Conservation (phyloP, 2,113 vertebrate genomes). For the Gavia stellata region DNA sequence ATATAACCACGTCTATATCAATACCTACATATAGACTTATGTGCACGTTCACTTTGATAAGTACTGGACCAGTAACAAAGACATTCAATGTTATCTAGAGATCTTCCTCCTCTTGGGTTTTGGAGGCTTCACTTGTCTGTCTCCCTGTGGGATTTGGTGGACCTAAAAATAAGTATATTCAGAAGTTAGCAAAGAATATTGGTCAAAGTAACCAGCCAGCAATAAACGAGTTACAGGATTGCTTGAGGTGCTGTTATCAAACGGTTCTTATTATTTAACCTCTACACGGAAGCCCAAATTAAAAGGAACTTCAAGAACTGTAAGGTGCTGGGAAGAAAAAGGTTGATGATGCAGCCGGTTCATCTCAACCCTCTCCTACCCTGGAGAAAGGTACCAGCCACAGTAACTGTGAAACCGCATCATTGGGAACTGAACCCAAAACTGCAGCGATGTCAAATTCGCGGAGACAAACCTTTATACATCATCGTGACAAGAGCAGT, state of each 20-base stretch:
- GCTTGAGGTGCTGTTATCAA: neutral
- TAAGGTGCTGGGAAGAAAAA: neutral
- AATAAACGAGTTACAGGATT: neutral
- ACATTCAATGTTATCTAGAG: constrained; percentile 99
- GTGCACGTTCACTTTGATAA: constrained; percentile 68
- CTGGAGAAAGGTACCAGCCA: neutral
- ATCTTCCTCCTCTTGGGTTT: constrained; percentile 99
- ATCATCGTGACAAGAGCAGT: accelerated
- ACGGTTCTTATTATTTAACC: accelerated
- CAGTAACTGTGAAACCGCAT: accelerated
- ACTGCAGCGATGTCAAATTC: accelerated
- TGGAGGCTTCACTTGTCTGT: constrained; percentile 93
- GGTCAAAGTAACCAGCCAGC: neutral
- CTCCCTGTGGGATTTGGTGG: constrained; percentile 89
- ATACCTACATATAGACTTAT: constrained; percentile 64
- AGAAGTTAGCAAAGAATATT: neutral
- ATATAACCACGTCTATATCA: constrained; percentile 50
- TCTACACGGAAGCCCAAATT: accelerated
- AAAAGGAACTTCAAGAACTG: neutral
- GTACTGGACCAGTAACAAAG: constrained; percentile 73
- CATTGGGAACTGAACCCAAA: accelerated
- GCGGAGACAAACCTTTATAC: accelerated
- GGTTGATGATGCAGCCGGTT: accelerated
- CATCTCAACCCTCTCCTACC: neutral
- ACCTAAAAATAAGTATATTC: constrained; percentile 68